A percentile compares a stretch with the other conserved stretches of the same genome.
Conservation (phyloP, 2,888 invertebrate species). For the Tenthredo notha region DNA sequence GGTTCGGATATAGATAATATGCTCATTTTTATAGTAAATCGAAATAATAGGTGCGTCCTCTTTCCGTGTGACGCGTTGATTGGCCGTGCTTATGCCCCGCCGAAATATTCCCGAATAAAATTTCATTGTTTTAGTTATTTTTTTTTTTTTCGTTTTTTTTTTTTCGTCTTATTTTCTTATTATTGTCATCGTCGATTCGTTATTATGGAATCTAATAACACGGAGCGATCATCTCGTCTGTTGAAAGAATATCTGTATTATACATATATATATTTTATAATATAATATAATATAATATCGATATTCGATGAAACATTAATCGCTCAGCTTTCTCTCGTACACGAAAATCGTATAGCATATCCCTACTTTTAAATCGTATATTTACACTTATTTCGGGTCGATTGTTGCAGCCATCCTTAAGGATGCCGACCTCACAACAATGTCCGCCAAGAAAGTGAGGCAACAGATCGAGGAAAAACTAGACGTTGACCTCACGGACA, state of each 20-base stretch:
- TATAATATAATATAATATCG: background rate
- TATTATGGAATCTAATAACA: background rate
- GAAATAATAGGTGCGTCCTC: slow-evolving; percentile 56
- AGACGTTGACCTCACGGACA: slow-evolving; percentile 86
- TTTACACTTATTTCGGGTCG: slow-evolving; percentile 57
- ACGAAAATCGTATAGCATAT: too few relatives aligned
- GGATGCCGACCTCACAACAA: slow-evolving; percentile 90
- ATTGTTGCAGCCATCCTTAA: slow-evolving; percentile 87
- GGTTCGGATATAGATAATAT: slow-evolving; percentile 57
- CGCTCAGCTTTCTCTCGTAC: background rate
- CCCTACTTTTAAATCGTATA: background rate
- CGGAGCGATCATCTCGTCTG: background rate
- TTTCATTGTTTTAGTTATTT: background rate
- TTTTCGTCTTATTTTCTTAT: background rate
- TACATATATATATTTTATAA: too few relatives aligned
- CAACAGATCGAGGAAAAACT: slow-evolving; percentile 91
- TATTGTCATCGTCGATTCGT: slow-evolving; percentile 4
- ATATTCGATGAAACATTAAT: background rate
- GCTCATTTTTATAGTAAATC: slow-evolving; percentile 54
- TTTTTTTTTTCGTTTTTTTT: background rate
- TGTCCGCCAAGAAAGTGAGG: slow-evolving; percentile 94
- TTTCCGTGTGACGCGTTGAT: slow-evolving; percentile 54
- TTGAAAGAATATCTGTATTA: background rate
- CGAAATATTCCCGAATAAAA: background rate
- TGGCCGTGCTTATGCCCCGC: slow-evolving; percentile 32